These are phyloP conservation scores for Polymixis flavicincta DNA, from an alignment of 2,888 invertebrate species.

Conservation along the genomic window DNA sequence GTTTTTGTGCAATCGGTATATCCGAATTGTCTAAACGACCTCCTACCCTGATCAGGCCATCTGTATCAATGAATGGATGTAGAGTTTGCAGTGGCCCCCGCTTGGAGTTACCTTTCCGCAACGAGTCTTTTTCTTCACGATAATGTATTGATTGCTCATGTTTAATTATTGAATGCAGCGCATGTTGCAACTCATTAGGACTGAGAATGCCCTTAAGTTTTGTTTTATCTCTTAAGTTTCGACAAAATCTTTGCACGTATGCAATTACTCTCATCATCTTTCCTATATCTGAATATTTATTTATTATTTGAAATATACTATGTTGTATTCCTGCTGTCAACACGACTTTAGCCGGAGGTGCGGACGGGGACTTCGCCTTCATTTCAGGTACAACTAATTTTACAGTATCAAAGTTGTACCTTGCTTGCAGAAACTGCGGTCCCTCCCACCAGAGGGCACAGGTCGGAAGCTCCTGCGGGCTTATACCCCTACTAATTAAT, in stretches of 20 bases:
- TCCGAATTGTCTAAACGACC: slow-evolving; percentile 2
- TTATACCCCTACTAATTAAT: too few species aligned
- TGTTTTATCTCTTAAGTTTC: not conserved
- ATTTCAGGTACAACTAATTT: not conserved
- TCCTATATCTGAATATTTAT: not conserved
- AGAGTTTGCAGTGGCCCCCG: not conserved
- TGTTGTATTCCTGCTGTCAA: not conserved
- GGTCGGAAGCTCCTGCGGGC: too few species aligned
- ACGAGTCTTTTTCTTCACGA: not conserved
- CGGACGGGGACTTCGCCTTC: not conserved
- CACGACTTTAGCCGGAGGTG: not conserved
- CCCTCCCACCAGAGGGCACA: too few species aligned
- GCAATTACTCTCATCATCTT: slow-evolving; percentile 1
- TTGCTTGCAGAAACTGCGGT: too few species aligned
- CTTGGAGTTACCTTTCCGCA: not conserved
- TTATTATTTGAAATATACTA: not conserved
- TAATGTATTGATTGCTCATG: slow-evolving; percentile 1
- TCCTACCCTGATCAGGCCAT: not conserved
- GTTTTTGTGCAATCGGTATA: slow-evolving; percentile 8
- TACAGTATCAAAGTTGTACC: not conserved
- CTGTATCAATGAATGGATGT: slow-evolving; percentile 4
- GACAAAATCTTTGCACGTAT: slow-evolving; percentile 8
- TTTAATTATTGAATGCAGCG: slow-evolving; percentile 2
- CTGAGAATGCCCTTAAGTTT: not conserved
- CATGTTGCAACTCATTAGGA: slow-evolving; percentile 1